A percentile compares a stretch with the other conserved stretches of the same genome.
Evolutionary conservation across 1,140 invertebrate genomes (phyloP).

Genomic region (Rhyacophila brunnea): DNA sequence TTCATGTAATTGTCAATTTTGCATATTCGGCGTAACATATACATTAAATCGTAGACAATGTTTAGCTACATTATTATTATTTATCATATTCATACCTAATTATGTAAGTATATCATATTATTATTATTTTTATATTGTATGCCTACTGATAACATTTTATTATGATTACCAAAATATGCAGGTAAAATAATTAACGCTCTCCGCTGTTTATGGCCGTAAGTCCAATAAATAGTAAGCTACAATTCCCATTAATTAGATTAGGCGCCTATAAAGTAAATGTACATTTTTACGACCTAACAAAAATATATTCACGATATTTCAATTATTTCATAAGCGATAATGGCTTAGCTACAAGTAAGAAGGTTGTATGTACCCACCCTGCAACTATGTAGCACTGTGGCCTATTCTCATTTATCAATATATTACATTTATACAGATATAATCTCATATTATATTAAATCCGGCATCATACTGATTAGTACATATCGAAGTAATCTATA

Average conservation of each 20-base stretch:
- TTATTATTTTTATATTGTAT: too few relatives aligned
- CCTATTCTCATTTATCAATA: not conserved
- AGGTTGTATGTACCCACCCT: not conserved
- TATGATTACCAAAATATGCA: too few relatives aligned
- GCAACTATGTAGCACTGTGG: not conserved
- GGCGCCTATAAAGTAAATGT: conserved; percentile 11
- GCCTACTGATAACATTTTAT: too few relatives aligned
- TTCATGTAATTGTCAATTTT: too few relatives aligned
- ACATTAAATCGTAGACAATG: too few relatives aligned
- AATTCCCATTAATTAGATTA: conserved; percentile 22
- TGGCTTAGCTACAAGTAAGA: conserved; percentile 7
- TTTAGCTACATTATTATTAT: too few relatives aligned
- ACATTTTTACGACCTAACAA: conserved; percentile 10
- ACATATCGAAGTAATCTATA: too few relatives aligned
- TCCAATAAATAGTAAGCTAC: conserved; percentile 11
- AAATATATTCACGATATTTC: conserved; percentile 19
- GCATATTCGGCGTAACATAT: too few relatives aligned
- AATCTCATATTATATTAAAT: not conserved
- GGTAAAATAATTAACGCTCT: not conserved
- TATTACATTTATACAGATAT: not conserved
- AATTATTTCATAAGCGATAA: conserved; percentile 11
- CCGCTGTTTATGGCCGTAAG: not conserved
- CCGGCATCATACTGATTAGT: too few relatives aligned
- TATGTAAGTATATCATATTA: too few relatives aligned
- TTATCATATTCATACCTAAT: too few relatives aligned